Evolutionary conservation across 2,113 vertebrate species (phyloP).

Genomic region (Salvator merianae): DNA sequence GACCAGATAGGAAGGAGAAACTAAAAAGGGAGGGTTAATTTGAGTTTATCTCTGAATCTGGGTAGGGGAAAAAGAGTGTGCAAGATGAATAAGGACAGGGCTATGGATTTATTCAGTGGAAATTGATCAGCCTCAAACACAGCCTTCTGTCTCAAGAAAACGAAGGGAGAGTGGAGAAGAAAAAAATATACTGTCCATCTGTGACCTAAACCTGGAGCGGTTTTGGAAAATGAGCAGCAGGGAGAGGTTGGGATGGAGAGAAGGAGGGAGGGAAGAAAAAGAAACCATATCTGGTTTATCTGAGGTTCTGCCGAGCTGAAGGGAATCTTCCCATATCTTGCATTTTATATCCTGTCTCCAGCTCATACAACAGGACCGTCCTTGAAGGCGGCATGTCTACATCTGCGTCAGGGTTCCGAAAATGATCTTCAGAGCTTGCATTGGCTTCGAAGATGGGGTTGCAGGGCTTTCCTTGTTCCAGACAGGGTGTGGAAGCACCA

Average conservation of each 20-base stretch:
- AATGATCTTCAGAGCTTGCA: too few relatives aligned
- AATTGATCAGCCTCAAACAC: constrained; percentile 61
- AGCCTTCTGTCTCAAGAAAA: constrained; percentile 62
- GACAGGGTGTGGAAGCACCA: too few relatives aligned
- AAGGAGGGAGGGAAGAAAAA: too few relatives aligned
- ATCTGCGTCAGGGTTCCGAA: too few relatives aligned
- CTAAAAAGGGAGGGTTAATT: constrained; percentile 16
- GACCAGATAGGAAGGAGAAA: constrained; percentile 35
- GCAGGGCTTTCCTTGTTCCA: too few relatives aligned
- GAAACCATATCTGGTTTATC: too few relatives aligned
- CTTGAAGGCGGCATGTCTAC: too few relatives aligned
- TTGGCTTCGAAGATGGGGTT: too few relatives aligned
- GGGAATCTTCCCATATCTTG: not conserved
- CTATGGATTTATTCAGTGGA: constrained; percentile 54
- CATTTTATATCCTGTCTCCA: too few relatives aligned
- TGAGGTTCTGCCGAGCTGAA: not conserved
- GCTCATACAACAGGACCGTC: too few relatives aligned
- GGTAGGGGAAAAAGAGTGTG: constrained; percentile 12
- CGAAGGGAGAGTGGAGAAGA: constrained; percentile 47
- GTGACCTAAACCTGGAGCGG: constrained; percentile 52
- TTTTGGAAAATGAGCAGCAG: constrained; percentile 36
- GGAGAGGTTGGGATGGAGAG: constrained; percentile 20
- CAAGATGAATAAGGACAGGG: constrained; percentile 60
- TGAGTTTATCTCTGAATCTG: constrained; percentile 45
- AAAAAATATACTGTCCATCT: constrained; percentile 76